phyloP scores from a whole-genome alignment of 2,888 invertebrate species.

The Amiota mariae region DNA sequence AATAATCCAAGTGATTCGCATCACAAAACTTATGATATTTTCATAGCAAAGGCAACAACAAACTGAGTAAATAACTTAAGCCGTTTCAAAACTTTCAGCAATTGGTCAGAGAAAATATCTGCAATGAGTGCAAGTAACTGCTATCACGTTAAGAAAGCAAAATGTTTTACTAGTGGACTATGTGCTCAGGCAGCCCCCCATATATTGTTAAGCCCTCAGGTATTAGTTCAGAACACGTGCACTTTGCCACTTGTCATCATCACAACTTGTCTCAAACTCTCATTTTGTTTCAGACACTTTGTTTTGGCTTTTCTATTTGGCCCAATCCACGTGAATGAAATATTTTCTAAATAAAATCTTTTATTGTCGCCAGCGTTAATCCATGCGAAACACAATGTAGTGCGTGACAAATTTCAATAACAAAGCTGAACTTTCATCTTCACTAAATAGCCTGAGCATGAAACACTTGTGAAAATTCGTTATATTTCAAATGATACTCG shows the following conservation, averaged over 20 bases:
- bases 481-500: too few relatives aligned
- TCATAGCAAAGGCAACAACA: not conserved
- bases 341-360: conserved; percentile 67
- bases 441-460: too few relatives aligned
- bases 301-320: not conserved
- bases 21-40: too few relatives aligned
- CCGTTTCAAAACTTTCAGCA: conserved; percentile 14
- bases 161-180: not conserved
- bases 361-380: conserved; percentile 60
- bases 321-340: conserved; percentile 37
- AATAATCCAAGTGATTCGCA: too few relatives aligned
- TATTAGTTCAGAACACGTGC: conserved; percentile 11
- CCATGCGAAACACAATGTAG: conserved; percentile 56
- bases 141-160: not conserved
- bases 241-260: conserved; percentile 23
- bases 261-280: not conserved
- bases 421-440: conserved; percentile 32
- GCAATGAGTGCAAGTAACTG: not conserved
- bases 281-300: not conserved
- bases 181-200: not conserved
- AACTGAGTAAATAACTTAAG: conserved; percentile 7
- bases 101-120: conserved; percentile 16
- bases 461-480: too few relatives aligned
- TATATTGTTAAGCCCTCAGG: not conserved
- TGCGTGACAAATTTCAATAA: conserved; percentile 68